Evolutionary conservation across 2,113 vertebrate species (phyloP), one percentile per base, ranked within the genome.

Genomic region (Nothoprocta pentlandii): DNA sequence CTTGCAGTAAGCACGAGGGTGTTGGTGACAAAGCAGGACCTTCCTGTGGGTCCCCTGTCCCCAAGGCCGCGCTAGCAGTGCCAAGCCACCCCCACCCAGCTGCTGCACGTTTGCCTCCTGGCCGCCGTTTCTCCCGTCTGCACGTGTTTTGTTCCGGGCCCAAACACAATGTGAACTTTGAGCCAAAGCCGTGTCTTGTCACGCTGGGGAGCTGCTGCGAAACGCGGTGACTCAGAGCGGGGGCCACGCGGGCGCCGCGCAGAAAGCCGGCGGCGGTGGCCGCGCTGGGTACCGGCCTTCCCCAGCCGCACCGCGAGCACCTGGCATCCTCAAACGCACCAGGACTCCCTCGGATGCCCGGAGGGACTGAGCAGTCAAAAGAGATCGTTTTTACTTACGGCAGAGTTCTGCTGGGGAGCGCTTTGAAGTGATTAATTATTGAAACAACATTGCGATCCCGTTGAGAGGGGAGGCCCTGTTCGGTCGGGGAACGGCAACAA

Each of bases 381-480:
- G 68, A 39, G 19, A 42, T 67, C 2, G 0, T 47, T 91, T 91
- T 78, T 89, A n/a, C 92, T 87, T 59, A 34, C 44, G n/a, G 26
- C 51, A 78, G 85, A 88, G 49, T 85, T 51, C 80, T 13, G 4
- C 85, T 49, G 16, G 74, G 46, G 91, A 51, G 20, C 59, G 86
- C 84, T 97, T 92, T 73, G 17, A 90, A 93, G 53, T 5, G 1
- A 34, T 74, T 89, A 59, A 44, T 93, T 76, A 59, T 90, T 93
- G 51, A 63, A 79, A 22, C 23, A 66, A 30, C 5, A 0, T 51
- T 80, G 58, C 64, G 61, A 9, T 84, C 44, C 59, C 3, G 1
- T 7, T 19, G 25, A 53, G 21, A 7, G 16, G 44, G 17, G 13
- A 47, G 41, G 16, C 34, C 87, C 15, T 77, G 25, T 74, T 87